phyloP scores from a whole-genome alignment of 2,888 invertebrate species.

The Rotaria sp. region DNA sequence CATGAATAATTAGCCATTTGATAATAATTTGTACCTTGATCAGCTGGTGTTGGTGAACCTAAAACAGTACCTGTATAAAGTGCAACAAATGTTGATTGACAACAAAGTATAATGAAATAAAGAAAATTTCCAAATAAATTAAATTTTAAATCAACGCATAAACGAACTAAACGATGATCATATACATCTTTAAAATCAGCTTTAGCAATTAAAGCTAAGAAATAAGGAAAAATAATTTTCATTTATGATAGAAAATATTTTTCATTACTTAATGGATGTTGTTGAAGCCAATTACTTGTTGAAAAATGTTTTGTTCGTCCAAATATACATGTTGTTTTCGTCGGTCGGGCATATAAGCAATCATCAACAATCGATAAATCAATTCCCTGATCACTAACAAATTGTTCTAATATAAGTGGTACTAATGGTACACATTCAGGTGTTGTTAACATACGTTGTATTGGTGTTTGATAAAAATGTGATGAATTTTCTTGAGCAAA shows the following conservation, averaged over 20 bases:
- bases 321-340: not conserved
- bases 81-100: not conserved
- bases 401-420: slow-evolving; percentile 12
- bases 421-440: slow-evolving; percentile 12
- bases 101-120: not conserved
- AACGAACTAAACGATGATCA: slow-evolving; percentile 12
- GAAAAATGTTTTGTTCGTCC: not conserved
- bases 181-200: slow-evolving; percentile 5
- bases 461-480: not conserved
- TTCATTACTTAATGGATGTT: not conserved
- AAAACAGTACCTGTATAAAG: slow-evolving; percentile 8
- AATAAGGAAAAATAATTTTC: not conserved
- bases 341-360: not conserved
- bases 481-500: not conserved
- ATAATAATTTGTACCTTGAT: slow-evolving; percentile 27
- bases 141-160: slow-evolving; percentile 24
- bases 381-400: not conserved
- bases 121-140: slow-evolving; percentile 28
- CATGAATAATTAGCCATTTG: not conserved
- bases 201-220: not conserved
- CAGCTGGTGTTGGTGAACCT: not conserved
- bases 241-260: not conserved
- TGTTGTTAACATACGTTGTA: slow-evolving; percentile 19
- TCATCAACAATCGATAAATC: slow-evolving; percentile 27
- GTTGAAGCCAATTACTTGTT: slow-evolving; percentile 2